Evolutionary conservation across 2,113 vertebrate genomes (phyloP).

Genomic region (Tachysurus fulvidraco): DNA sequence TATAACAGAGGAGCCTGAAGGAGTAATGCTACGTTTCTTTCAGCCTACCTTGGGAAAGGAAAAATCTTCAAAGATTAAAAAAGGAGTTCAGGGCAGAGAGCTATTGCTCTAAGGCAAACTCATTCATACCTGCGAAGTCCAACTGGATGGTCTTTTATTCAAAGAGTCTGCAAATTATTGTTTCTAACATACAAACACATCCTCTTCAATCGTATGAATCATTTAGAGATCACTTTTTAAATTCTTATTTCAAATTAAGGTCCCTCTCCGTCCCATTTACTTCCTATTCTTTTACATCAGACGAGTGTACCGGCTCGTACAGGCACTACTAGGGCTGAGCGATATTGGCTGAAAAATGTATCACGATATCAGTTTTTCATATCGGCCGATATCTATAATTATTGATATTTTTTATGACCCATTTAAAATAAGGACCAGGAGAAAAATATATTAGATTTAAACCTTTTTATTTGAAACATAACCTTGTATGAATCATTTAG

Average conservation of each 20-base stretch:
- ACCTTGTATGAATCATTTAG: too few relatives aligned
- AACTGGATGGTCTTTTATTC: conserved; percentile 43
- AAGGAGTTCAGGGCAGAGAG: not conserved
- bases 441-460: too few relatives aligned
- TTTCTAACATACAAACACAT: conserved; percentile 50
- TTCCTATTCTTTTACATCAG: not conserved
- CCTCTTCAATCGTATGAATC: conserved; percentile 59
- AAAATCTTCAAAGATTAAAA: not conserved
- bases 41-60: not conserved
- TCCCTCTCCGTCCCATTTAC: not conserved
- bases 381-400: too few relatives aligned
- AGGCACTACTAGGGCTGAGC: too few relatives aligned
- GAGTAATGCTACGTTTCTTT: not conserved
- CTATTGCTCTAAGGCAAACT: not conserved
- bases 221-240: conserved; percentile 52
- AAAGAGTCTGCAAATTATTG: conserved; percentile 41
- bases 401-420: too few relatives aligned
- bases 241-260: conserved; percentile 20
- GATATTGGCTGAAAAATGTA: too few relatives aligned
- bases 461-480: too few relatives aligned
- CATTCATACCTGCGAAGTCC: conserved; percentile 39
- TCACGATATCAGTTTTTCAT: too few relatives aligned
- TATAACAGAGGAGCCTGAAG: not conserved
- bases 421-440: too few relatives aligned
- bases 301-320: not conserved